Conservation (phyloP, 2,113 vertebrate species). For the Prunella himalayana region DNA sequence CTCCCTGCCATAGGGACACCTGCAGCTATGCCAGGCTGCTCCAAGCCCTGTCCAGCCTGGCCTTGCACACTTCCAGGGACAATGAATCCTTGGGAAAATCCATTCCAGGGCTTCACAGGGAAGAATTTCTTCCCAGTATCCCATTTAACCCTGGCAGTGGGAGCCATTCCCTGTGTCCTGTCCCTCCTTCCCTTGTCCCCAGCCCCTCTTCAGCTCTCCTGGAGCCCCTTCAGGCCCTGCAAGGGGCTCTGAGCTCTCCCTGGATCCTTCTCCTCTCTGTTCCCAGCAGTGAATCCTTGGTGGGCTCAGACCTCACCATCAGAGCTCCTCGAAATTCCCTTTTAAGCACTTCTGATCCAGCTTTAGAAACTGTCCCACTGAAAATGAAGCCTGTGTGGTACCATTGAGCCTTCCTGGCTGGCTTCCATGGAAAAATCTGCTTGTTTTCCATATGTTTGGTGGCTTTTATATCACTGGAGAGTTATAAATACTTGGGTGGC, state of each 20-base stretch:
- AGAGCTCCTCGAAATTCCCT: neutral
- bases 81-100: neutral
- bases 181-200: neutral
- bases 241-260: neutral
- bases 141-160: fast-evolving
- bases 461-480: neutral
- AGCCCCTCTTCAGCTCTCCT: neutral
- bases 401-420: neutral
- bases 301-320: neutral
- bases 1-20: neutral
- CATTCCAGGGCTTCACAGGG: neutral
- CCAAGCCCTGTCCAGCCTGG: neutral
- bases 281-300: neutral
- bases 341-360: neutral
- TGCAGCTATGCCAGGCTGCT: neutral
- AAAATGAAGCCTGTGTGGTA: neutral
- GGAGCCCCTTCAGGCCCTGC: fast-evolving
- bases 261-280: fast-evolving
- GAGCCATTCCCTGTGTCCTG: neutral
- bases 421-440: neutral
- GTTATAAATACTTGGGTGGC: neutral
- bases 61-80: neutral
- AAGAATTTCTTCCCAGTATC: neutral
- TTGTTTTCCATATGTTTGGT: neutral
- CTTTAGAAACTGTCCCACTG: neutral